Conservation (phyloP, 1,140 invertebrate genomes). For the Sminthurinus signatus region DNA sequence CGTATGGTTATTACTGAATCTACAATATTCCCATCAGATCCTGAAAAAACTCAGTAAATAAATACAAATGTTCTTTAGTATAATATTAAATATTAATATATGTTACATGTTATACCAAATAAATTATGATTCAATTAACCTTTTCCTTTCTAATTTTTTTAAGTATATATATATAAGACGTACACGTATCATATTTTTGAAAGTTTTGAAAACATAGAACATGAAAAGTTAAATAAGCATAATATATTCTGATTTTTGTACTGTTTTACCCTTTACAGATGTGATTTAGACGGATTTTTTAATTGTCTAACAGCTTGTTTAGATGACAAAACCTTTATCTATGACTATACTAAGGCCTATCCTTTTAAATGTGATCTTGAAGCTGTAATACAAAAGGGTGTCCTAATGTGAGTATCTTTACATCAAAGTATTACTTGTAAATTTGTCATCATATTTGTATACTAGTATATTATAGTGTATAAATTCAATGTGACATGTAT, state of each 20-base stretch:
- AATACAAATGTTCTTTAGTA: slow-evolving; percentile 1
- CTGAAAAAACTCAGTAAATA: slow-evolving; percentile 17
- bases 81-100: too few relatives aligned
- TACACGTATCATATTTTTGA: too few relatives aligned
- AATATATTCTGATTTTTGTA: not conserved
- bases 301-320: slow-evolving; percentile 26
- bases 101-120: too few relatives aligned
- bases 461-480: too few relatives aligned
- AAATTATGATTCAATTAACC: too few relatives aligned
- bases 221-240: not conserved
- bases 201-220: too few relatives aligned
- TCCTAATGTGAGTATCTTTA: slow-evolving; percentile 29
- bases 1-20: slow-evolving; percentile 20
- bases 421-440: too few relatives aligned
- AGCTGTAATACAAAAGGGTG: slow-evolving; percentile 19
- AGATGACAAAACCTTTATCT: slow-evolving; percentile 33
- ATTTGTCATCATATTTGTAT: too few relatives aligned
- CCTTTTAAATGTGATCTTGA: slow-evolving; percentile 34
- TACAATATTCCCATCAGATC: slow-evolving; percentile 17
- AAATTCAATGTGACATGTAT: not conserved
- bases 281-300: slow-evolving; percentile 30
- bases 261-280: slow-evolving; percentile 1
- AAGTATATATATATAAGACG: too few relatives aligned
- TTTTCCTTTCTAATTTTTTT: too few relatives aligned
- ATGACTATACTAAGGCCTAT: slow-evolving; percentile 36